phyloP scores from a whole-genome alignment of 2,113 vertebrate species.

The Podiceps cristatus region DNA sequence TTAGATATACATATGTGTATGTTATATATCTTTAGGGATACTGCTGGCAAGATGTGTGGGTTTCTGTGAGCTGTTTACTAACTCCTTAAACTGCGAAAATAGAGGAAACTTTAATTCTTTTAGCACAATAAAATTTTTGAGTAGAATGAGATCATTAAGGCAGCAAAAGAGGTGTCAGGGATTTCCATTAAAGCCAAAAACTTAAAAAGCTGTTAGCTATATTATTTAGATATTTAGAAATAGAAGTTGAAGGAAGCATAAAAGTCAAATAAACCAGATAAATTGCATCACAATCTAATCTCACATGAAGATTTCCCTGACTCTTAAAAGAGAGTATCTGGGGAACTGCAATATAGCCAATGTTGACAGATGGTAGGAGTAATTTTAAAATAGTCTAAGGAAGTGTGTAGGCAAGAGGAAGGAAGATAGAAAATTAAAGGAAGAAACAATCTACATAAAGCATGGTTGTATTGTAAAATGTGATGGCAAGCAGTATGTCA shows the following conservation, averaged over 20 bases:
- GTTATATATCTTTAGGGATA: background rate
- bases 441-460: background rate
- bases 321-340: background rate
- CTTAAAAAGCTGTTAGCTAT: background rate
- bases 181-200: background rate
- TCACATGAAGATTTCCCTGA: background rate
- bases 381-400: constrained; percentile 17
- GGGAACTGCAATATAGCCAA: background rate
- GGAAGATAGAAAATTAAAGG: constrained; percentile 24
- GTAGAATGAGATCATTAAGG: background rate
- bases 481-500: background rate
- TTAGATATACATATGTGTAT: background rate
- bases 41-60: background rate
- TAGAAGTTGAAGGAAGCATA: background rate
- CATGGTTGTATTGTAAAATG: background rate
- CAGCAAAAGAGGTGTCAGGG: background rate
- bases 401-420: constrained; percentile 19
- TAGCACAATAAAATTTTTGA: background rate
- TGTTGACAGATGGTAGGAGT: constrained; percentile 22
- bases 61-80: background rate
- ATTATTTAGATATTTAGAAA: background rate
- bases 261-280: background rate
- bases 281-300: background rate
- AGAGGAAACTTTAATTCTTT: background rate
- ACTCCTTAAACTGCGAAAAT: background rate